These are phyloP conservation scores for Rhipidura dahli DNA, from an alignment of 2,113 vertebrate species.

Conservation along the genomic window DNA sequence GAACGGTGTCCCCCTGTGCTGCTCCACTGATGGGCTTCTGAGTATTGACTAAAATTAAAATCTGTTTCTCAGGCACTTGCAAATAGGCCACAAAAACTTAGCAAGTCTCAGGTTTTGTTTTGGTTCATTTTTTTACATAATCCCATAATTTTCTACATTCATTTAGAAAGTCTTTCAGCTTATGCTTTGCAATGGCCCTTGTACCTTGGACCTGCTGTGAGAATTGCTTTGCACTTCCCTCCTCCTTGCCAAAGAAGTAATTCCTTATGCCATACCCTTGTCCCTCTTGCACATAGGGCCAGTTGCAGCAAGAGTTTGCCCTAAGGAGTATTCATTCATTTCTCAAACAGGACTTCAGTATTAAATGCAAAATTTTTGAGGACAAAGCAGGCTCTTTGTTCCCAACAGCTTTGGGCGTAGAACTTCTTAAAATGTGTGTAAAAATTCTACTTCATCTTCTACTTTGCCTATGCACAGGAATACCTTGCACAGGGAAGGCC, in stretches of 20 bases:
- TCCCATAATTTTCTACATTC: neutral
- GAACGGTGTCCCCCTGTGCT: slow-evolving; percentile 43
- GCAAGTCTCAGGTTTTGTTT: neutral
- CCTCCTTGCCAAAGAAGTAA: neutral
- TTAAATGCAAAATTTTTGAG: neutral
- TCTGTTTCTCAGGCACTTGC: neutral
- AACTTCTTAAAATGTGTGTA: neutral
- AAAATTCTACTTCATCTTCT: neutral
- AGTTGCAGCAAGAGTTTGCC: neutral
- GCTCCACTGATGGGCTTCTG: neutral
- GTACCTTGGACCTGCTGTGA: neutral
- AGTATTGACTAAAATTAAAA: slow-evolving; percentile 41
- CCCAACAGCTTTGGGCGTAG: neutral
- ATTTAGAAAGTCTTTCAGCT: neutral
- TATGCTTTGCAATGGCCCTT: neutral
- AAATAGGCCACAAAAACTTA: slow-evolving; percentile 23
- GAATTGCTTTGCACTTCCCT: neutral
- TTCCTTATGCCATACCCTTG: neutral
- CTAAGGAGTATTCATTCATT: neutral
- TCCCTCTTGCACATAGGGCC: neutral
- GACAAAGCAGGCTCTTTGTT: neutral
- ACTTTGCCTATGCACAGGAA: neutral
- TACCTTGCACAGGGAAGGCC: neutral
- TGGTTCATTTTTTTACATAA: neutral
- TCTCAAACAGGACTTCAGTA: neutral